Percentiles rank a stretch among this genome's conserved stretches.
Conservation (phyloP, 2,797 vertebrate genomes). For the Bovichtus variegatus region DNA sequence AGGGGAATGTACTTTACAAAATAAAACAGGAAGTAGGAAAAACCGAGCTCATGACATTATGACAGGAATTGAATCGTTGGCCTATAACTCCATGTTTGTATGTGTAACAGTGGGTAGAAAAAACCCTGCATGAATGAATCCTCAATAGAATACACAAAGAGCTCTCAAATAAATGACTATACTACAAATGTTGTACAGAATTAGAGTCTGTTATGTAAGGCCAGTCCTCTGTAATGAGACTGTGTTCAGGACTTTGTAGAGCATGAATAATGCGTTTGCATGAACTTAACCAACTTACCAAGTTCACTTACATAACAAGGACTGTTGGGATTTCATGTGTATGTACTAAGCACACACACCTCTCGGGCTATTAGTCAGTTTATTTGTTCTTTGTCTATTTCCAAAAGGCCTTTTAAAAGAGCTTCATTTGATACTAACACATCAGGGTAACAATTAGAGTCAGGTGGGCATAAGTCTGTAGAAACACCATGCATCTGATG, state of each 20-base stretch:
- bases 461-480: conserved; percentile 6
- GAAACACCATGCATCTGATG: conserved; percentile 13
- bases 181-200: conserved; percentile 33
- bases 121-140: conserved; percentile 6
- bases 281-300: conserved; percentile 60
- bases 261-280: conserved; percentile 68
- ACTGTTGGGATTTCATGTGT: conserved; percentile 22
- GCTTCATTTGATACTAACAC: conserved; percentile 31
- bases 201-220: conserved; percentile 51
- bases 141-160: conserved; percentile 1
- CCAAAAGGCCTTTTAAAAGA: conserved; percentile 25
- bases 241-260: conserved; percentile 58
- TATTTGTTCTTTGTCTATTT: conserved; percentile 32
- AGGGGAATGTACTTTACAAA: no score
- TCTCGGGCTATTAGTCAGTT: conserved; percentile 15
- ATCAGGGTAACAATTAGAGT: conserved; percentile 14
- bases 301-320: conserved; percentile 66
- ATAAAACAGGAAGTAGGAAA: no score
- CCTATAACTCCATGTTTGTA: background rate
- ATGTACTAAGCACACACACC: conserved; percentile 26
- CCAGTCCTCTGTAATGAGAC: conserved; percentile 38
- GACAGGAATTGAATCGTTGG: no score
- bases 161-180: conserved; percentile 7
- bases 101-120: background rate
- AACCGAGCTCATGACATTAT: no score